These are phyloP conservation scores for Anolis apletophallus DNA, from an alignment of 2,797 vertebrate species.

Conservation along the genomic window DNA sequence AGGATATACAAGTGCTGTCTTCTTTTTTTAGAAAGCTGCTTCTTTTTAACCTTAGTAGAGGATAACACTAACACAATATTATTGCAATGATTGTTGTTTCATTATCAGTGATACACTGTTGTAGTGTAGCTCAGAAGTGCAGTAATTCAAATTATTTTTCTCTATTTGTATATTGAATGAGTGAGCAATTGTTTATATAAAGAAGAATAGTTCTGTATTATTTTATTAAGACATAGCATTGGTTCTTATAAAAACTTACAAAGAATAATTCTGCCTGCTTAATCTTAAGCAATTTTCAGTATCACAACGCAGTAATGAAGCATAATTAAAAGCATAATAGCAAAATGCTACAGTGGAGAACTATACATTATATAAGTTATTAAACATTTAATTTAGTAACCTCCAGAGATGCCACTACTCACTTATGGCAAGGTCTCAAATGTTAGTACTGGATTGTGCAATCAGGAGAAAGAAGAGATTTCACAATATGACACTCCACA, in stretches of 20 bases:
- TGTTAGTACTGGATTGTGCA: background rate
- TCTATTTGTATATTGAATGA: background rate
- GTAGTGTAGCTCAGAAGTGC: background rate
- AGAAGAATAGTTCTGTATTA: background rate
- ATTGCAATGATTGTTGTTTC: background rate
- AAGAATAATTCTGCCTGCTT: background rate
- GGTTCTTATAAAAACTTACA: background rate
- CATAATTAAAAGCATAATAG: background rate
- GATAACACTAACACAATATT: background rate
- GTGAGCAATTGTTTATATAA: background rate
- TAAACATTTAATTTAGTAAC: background rate
- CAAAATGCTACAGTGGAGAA: background rate
- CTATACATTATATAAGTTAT: background rate
- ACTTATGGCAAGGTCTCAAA: background rate
- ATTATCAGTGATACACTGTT: background rate
- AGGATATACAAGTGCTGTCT: background rate
- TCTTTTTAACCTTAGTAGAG: background rate
- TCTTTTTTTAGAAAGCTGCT: background rate
- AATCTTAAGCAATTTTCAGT: background rate
- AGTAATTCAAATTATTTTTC: background rate
- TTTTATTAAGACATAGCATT: background rate
- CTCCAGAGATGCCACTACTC: background rate
- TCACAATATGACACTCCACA: background rate
- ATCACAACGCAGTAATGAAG: background rate
- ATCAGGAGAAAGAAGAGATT: background rate